These are phyloP conservation scores for Hystrix brachyura DNA, from an alignment of 2,113 vertebrate species.

Conservation along the genomic window DNA sequence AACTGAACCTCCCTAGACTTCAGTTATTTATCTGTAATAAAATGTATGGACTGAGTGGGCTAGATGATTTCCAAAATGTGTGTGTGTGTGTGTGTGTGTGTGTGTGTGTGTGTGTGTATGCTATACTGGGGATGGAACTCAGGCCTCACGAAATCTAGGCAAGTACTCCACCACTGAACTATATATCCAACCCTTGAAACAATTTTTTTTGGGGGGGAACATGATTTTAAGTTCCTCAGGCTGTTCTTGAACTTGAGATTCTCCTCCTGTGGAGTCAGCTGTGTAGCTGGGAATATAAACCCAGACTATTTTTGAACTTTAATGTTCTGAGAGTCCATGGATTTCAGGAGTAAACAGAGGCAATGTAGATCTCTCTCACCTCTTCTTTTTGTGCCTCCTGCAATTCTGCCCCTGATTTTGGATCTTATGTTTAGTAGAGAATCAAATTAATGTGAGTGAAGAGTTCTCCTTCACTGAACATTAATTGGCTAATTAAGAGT, in stretches of 20 bases:
- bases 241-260: background rate
- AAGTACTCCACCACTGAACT: background rate
- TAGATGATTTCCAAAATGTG: background rate
- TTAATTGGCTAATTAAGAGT: background rate
- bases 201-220: background rate
- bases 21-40: slow-evolving; percentile 3
- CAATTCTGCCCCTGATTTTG: background rate
- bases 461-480: background rate
- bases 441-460: background rate
- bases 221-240: background rate
- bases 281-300: background rate
- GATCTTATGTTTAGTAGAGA: background rate
- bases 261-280: background rate
- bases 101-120: background rate
- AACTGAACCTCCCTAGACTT: background rate
- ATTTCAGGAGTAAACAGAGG: background rate
- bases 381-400: background rate
- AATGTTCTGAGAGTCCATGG: background rate
- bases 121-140: background rate
- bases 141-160: background rate
- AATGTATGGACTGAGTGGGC: background rate
- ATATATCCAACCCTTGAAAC: background rate
- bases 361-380: background rate
- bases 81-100: background rate
- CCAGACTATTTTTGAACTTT: background rate